Base-by-base conservation (phyloP, 2,888 invertebrate genomes). In the Rotaria magnacalcarata region DNA sequence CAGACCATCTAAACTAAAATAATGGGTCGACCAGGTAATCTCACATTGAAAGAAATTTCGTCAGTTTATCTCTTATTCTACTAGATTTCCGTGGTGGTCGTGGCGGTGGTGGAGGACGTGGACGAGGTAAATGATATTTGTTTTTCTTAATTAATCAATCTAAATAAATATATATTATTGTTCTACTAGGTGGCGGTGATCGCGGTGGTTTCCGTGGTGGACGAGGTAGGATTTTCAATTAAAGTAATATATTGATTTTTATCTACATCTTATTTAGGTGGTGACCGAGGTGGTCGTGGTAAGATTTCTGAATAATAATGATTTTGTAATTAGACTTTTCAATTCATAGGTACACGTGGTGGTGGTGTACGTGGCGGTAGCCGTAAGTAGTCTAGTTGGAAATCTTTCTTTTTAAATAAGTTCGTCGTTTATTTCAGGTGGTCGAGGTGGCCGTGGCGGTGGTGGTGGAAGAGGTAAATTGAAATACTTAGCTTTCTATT, bases 281-380 rank as follows among this genome's bases (percentile, higher is more conserved):
- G 89, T 87, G 92, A 92, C 88, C 95, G 95, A 21, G 87, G 88
- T 43, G 87, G 88, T 14, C 85, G 88, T n/a, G 87, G 89, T 60
- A 27, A 84, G 84, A 3, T n/a, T 52, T 34, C 47, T 47, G 19
- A 84, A 27, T 84, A 24, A 50, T n/a, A 7, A 24, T 19, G 21
- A 16, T 24, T 43, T 50, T 50, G 14, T 43, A 86, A 87, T 75
- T 87, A 56, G 91, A 16, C 89, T 90, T 21, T 89, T 16, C 34
- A 16, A 67, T 34, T 67, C 4, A 34, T 67, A 67, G 80, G 80
- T 47, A 24, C 80, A 91, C 27, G 91, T 92, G 34, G 91, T 14
- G 88, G 89, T 21, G 88, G 89, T 43, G 88, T 89, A 11, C 87
- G 89, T 8, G 87, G 89, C 87, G 87, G 89, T 60, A 89, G 90